Conservation (phyloP, 2,113 vertebrate species). For the Lampris incognitus region DNA sequence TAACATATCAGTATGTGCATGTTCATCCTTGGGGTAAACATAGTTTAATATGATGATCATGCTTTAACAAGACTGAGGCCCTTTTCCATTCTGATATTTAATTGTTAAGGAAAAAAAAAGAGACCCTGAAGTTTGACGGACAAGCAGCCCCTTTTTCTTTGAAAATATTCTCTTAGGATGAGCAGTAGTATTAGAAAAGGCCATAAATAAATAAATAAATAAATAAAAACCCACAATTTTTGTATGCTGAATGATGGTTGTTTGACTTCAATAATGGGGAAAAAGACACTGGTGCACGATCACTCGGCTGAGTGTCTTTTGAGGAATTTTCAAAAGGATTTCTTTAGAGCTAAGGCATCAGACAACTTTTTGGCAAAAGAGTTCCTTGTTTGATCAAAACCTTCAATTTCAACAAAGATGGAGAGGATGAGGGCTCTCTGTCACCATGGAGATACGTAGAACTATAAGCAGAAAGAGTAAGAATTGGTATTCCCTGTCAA, state of each 20-base stretch:
- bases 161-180: constrained; percentile 32
- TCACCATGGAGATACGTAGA: background rate
- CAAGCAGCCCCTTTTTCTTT: background rate
- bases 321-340: constrained; percentile 20
- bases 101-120: background rate
- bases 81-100: background rate
- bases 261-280: constrained; percentile 20
- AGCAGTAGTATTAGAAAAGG: constrained; percentile 33
- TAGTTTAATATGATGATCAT: constrained; percentile 38
- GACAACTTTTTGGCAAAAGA: background rate
- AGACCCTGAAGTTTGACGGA: background rate
- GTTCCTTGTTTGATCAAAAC: constrained; percentile 4
- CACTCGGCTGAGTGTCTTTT: constrained; percentile 8
- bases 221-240: constrained; percentile 28
- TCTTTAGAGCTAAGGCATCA: constrained; percentile 32
- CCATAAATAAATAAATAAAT: too few relatives aligned
- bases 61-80: background rate
- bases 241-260: constrained; percentile 33
- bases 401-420: constrained; percentile 4
- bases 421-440: background rate
- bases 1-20: constrained; percentile 26
- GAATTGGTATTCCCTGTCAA: background rate
- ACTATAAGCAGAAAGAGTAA: background rate
- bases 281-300: constrained; percentile 41
- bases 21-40: constrained; percentile 32